Evolutionary conservation across 2,888 invertebrate species (phyloP).

Genomic region (Drosophila algonquin): DNA sequence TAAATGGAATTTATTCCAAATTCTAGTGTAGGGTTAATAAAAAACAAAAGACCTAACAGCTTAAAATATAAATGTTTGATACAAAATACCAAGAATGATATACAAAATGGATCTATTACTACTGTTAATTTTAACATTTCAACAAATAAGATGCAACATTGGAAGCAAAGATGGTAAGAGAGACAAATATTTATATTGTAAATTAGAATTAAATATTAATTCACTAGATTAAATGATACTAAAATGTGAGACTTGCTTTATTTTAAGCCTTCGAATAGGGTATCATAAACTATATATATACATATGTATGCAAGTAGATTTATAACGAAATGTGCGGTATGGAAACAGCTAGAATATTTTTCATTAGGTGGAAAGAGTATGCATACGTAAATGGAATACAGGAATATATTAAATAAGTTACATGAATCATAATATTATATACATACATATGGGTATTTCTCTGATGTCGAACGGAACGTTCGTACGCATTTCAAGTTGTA

Average conservation of each 20-base stretch:
- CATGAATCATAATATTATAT: no score
- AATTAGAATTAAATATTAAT: neutral
- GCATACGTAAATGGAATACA: no score
- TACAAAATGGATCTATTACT: conserved; percentile 52
- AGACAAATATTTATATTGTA: neutral
- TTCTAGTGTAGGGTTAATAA: conserved; percentile 2
- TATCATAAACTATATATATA: no score
- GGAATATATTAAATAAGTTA: no score
- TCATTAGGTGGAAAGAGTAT: neutral
- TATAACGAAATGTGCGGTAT: neutral
- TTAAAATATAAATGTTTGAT: conserved; percentile 14
- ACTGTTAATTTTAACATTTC: conserved; percentile 46
- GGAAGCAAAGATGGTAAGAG: conserved; percentile 67
- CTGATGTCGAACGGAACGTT: no score
- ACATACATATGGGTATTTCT: no score
- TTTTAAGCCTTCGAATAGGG: neutral
- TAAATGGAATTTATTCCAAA: neutral
- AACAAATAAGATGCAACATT: conserved; percentile 45
- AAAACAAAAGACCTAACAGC: conserved; percentile 9
- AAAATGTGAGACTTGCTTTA: neutral
- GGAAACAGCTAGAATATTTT: neutral
- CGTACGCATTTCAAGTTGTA: no score
- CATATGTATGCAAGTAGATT: neutral
- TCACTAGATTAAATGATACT: neutral
- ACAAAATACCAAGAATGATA: conserved; percentile 8